A percentile compares a stretch with the other conserved stretches of the same genome.
Conservation (phyloP, 2,888 invertebrate species). For the Helicoverpa assulta region DNA sequence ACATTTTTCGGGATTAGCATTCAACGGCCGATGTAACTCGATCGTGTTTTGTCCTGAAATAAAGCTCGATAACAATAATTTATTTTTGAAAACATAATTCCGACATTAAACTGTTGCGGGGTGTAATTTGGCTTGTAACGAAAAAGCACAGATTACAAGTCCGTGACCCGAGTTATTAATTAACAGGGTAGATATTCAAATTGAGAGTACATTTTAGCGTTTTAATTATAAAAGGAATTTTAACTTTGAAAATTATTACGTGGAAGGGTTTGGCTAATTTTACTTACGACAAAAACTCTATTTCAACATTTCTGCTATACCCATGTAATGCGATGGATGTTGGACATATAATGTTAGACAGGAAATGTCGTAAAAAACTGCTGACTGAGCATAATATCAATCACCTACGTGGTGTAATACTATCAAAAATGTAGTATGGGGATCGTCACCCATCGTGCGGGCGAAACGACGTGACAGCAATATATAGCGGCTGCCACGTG, state of each 20-base stretch:
- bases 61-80: constrained; percentile 22
- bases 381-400: constrained; percentile 19
- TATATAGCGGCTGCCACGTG: constrained; percentile 31
- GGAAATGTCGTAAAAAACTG: not conserved
- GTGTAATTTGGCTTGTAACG: constrained; percentile 31
- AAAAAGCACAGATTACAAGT: constrained; percentile 25
- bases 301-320: not conserved
- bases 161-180: constrained; percentile 37
- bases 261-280: not conserved
- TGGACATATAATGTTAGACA: too few relatives aligned
- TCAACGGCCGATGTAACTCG: constrained; percentile 27
- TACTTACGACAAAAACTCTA: not conserved
- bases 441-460: constrained; percentile 15
- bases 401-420: constrained; percentile 23
- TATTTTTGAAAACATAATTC: constrained; percentile 34
- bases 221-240: constrained; percentile 23
- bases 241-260: not conserved
- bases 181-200: constrained; percentile 27
- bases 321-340: too few relatives aligned
- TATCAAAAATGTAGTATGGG: constrained; percentile 23
- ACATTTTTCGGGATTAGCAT: constrained; percentile 38
- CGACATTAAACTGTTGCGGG: not conserved
- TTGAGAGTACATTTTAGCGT: not conserved
- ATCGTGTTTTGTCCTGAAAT: constrained; percentile 24
- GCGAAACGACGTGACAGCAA: constrained; percentile 29